Base-by-base conservation (phyloP, 2,888 invertebrate genomes). In the Mayetiola destructor region DNA sequence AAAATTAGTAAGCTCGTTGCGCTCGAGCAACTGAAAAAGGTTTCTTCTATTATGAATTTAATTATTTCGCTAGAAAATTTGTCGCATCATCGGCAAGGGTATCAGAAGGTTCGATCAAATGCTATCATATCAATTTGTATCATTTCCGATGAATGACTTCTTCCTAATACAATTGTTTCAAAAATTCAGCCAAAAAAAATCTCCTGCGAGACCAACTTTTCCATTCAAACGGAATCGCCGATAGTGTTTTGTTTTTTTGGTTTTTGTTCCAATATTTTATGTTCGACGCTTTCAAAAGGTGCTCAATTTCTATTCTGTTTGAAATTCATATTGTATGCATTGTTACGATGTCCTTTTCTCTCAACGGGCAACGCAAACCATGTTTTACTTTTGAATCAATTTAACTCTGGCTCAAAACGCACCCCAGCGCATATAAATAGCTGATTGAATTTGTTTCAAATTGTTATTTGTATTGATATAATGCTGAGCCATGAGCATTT, bases 241-340 rank as follows among this genome's bases (percentile, higher is more conserved):
- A 48, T 48, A 48, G 48, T 48, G 48, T 27, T 48, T 48, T 40
- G n/a, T n/a, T n/a, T n/a, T n/a, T n/a, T n/a, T n/a, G n/a, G n/a
- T n/a, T n/a, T n/a, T n/a, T n/a, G n/a, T n/a, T n/a, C n/a, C n/a
- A n/a, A n/a, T n/a, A n/a, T n/a, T n/a, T 32, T 32, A 9, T 32
- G 32, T 12, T 32, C 8, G 32, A 32, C 32, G 32, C 12, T 32
- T 32, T 32, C 32, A 32, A 32, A 32, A 12, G 32, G 32, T 32
- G 32, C 32, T 32, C 12, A 32, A 32, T 32, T 32, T 6, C 32
- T 32, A 32, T 9, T 9, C 12, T 32, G 12, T 32, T 6, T 12
- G 12, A 32, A 32, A 12, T 32, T 32, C 32, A 32, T n/a, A n/a
- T n/a, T n/a, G n/a, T n/a, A n/a, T n/a, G n/a, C n/a, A n/a, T n/a